Base-by-base conservation (phyloP, 2,888 invertebrate genomes). In the Eupithecia tripunctaria region DNA sequence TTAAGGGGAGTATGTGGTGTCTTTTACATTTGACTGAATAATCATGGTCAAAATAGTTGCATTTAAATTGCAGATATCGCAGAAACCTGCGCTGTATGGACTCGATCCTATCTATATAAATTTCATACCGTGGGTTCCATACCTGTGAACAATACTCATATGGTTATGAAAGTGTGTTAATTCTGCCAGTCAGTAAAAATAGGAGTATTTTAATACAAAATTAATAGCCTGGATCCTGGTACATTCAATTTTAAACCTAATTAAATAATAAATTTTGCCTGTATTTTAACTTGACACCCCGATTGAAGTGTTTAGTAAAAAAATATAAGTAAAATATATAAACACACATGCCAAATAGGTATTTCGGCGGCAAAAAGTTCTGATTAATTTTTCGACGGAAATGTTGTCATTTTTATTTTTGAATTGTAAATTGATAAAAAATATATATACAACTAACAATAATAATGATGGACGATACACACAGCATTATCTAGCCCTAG, bases 181-280 rank as follows among this genome's bases (percentile, higher is more conserved):
- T 21, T 67, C 6, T 15, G 43, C 25, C 3, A 62, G 70, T 67
- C 41, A 51, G 72, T 62, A 18, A 60, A 8, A 21, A 21, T 51
- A 51, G 21, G 25, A 56, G 25, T 25, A 56, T 56, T 12, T 21
- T 51, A n/a, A 51, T 51, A 4, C 21, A 51, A 25, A 51, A 25
- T 12, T 51, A 51, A 51, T 21, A 51, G 51, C 21, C 51, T 51
- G 51, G 18, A 18, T 14, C 12, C 36, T 38, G 38, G 12, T 51
- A 25, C 25, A 56, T 56, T 56, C 14, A 56, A 56, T 56, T 56
- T 56, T 1, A 56, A 56, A 56, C 56, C 25, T 56, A 25, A 56
- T 56, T 56, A 12, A 25, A 14, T 3, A 56, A 56, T 56, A 51
- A 51, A 51, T 51, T 21, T 4, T 51, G 47, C 47, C 47, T 25